Conservation (phyloP, 2,888 invertebrate species). For the Nebria salina region DNA sequence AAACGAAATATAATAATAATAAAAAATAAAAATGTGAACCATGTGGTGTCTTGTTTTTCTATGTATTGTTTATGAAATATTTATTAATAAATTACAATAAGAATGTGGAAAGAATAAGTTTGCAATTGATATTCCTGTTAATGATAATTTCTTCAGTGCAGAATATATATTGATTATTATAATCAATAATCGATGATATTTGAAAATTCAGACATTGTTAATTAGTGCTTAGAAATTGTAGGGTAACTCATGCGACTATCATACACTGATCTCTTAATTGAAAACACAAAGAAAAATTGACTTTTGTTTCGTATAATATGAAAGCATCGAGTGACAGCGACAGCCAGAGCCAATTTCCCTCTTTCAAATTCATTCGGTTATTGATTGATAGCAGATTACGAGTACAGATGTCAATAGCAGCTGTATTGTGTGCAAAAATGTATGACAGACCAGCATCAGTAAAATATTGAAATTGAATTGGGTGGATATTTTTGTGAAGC, state of each 20-base stretch:
- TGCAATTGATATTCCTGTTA: background rate
- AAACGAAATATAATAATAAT: background rate
- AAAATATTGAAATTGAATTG: background rate
- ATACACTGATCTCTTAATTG: background rate
- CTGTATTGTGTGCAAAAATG: constrained; percentile 40
- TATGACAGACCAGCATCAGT: constrained; percentile 15
- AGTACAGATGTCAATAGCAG: constrained; percentile 39
- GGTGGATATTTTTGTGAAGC: constrained; percentile 27
- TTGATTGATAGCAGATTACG: constrained; percentile 8
- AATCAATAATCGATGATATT: no score
- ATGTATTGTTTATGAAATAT: background rate
- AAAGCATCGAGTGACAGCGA: background rate
- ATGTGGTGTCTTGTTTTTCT: background rate
- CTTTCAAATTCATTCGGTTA: constrained; percentile 12
- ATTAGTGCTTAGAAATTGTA: no score
- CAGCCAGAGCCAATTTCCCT: background rate
- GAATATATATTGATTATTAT: no score
- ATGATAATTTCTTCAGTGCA: background rate
- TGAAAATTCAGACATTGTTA: no score
- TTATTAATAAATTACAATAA: background rate
- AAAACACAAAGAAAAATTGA: background rate
- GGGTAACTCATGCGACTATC: background rate
- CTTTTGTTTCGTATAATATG: background rate
- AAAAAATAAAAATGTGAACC: background rate
- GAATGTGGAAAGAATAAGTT: background rate